Evolutionary conservation across 2,797 vertebrate species (phyloP), one percentile per base, ranked within the genome.

Genomic region (Crocodylus rhombifer): DNA sequence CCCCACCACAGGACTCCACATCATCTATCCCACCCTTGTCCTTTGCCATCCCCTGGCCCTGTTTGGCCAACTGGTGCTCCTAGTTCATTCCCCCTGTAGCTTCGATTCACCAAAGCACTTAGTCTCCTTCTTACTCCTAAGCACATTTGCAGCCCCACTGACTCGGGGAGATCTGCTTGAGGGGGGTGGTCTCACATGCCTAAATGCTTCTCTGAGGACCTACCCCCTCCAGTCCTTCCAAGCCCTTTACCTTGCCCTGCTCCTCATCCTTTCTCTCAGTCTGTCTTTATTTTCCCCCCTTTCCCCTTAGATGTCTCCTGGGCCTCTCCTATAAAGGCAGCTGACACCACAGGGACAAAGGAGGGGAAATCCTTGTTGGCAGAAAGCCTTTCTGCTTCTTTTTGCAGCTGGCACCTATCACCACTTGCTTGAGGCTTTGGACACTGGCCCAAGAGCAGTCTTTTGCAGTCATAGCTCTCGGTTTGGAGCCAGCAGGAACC

Each of bases 181-280:
- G 61, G 69, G 33, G 57, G 81, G 58, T 94, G 89, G 94, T 91
- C 86, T 65, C 63, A 60, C 83, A 56, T 85, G 57, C 42, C 64
- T 58, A 21, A 58, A 51, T 74, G 56, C n/a, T 55, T 16, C 60
- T 55, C 65, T 62, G 6, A 15, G 30, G 17, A 8, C 60, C 55
- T 73, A 8, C 7, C 13, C 7, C 13, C 58, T 28, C n/a, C 14
- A 77, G 12, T 15, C 42, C 63, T 23, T 58, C 77, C 74, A 3
- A 36, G 20, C 16, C 9, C 30, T 42, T 42, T 42, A 42, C 42
- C 42, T 42, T 42, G 42, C 42, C 42, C 42, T 42, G 42, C 17
- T 84, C n/a, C 57, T 77, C 4, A 18, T 51, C 42, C 42, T 42
- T 42, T 7, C 42, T 42, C 42, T 42, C 7, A 42, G 42, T 42